Base-by-base conservation (phyloP, 2,888 invertebrate genomes). In the Synanthedon tipuliformis region DNA sequence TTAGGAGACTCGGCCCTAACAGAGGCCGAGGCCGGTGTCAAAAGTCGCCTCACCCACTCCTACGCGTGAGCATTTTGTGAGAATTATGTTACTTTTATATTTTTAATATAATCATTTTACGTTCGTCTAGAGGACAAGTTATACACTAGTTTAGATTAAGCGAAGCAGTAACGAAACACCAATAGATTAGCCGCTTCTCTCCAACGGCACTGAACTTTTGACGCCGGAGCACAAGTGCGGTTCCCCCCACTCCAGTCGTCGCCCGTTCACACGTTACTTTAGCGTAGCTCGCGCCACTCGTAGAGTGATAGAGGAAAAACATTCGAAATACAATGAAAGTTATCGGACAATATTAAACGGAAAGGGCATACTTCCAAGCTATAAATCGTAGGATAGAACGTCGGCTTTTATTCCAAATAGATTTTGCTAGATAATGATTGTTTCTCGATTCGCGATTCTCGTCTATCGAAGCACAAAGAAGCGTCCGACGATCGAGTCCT, bases 101-200 rank as follows among this genome's bases (percentile, higher is more conserved):
- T 73, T 50, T 49, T 18, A 49, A 12, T 81, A 80, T 80, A 81
- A 78, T 78, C 69, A 76, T 71, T 69, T 79, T 78, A 74, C 78
- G 78, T 76, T 80, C 81, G 81, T 77, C 75, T 87, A 87, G 83
- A 78, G 77, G 82, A 81, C 82, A 79, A 82, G 86, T 78, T 87
- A 80, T 84, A 88, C 84, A 84, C 78, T 88, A 88, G 84, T 72
- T 76, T 88, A 88, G 88, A 78, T 74, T 88, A 88, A 88, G 88
- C 69, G 80, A 84, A 12, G 81, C 86, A 82, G 83, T 85, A 82
- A 83, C 75, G 80, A 78, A 78, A 88, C 88, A 88, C 88, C 88
- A 87, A 85, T 87, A 88, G 86, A 73, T 83, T 88, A 87, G 87
- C 87, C 85, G 88, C 87, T 85, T 87, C 80, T 82, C 80, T 81